A percentile compares a stretch with the other conserved stretches of the same genome.
phyloP scores from a whole-genome alignment of 2,888 invertebrate species.

The Microplitis manilae region DNA sequence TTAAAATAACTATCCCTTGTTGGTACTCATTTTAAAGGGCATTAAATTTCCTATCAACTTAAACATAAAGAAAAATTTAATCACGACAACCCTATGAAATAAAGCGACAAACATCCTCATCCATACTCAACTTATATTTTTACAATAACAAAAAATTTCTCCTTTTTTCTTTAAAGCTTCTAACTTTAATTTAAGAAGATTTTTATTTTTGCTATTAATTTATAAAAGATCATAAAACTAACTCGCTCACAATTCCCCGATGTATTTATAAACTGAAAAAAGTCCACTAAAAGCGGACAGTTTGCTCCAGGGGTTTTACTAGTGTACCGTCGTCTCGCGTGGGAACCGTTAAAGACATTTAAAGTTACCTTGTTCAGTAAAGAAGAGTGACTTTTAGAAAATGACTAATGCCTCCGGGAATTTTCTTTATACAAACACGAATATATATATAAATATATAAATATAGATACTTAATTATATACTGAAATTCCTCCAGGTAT shows the following conservation, averaged over 20 bases:
- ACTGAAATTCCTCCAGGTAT: constrained; percentile 13
- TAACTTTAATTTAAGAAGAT: too few species aligned
- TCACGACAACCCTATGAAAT: too few species aligned
- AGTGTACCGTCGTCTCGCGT: constrained; percentile 18
- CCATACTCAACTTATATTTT: too few species aligned
- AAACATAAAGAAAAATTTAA: too few species aligned
- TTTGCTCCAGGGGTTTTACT: not conserved
- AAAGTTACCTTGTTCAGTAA: constrained; percentile 38
- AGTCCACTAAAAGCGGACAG: not conserved
- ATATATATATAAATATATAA: too few species aligned
- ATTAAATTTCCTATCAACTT: too few species aligned
- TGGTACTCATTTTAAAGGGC: too few species aligned
- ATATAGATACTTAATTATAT: constrained; percentile 2
- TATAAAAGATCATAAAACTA: not conserved
- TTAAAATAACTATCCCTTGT: too few species aligned
- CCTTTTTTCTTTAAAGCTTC: too few species aligned
- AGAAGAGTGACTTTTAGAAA: constrained; percentile 20
- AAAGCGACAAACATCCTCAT: too few species aligned
- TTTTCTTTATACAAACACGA: constrained; percentile 5
- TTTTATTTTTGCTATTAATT: not conserved
- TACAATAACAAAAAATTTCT: too few species aligned
- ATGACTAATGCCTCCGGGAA: constrained; percentile 23
- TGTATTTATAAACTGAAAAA: not conserved
- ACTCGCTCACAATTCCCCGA: not conserved
- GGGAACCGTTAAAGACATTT: constrained; percentile 47